Evolutionary conservation across 1,140 invertebrate genomes (phyloP).

Genomic region (Agraylea sexmaculata): DNA sequence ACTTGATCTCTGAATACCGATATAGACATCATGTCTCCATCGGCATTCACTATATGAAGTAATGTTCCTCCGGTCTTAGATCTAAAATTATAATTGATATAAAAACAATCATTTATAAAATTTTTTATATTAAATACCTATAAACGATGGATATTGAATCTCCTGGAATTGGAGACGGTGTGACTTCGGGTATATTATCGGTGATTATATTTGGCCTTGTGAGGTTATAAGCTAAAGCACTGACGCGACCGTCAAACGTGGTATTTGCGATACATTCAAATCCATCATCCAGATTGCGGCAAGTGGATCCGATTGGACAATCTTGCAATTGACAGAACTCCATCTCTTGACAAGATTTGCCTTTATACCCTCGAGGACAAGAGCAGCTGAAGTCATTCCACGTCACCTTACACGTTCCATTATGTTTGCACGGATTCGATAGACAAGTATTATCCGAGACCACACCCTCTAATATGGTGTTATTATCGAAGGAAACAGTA

Average conservation of each 20-base stretch:
- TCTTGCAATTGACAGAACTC: constrained; percentile 80
- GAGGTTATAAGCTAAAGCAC: constrained; percentile 44
- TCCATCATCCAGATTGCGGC: constrained; percentile 78
- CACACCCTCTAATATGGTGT: constrained; percentile 63
- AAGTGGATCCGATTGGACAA: constrained; percentile 71
- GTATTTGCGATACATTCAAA: constrained; percentile 87
- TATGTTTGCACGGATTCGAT: constrained; percentile 68
- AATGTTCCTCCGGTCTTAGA: constrained; percentile 63
- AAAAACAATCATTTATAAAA: no score
- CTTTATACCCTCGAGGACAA: constrained; percentile 82
- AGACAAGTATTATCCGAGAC: constrained; percentile 78
- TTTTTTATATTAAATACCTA: no score
- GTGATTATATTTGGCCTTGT: no score
- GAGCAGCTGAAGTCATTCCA: constrained; percentile 86
- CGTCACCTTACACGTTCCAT: constrained; percentile 68
- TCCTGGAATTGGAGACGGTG: constrained; percentile 26
- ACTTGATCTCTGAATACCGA: constrained; percentile 58
- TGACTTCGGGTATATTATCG: constrained; percentile 22
- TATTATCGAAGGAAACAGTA: constrained; percentile 48
- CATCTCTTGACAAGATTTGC: constrained; percentile 82
- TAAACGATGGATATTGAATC: constrained; percentile 30
- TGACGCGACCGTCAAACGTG: constrained; percentile 65
- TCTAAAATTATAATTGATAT: constrained; percentile 29
- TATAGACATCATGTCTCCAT: constrained; percentile 38
- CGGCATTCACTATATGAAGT: constrained; percentile 43